These are phyloP conservation scores for Cantharis rufa DNA, from an alignment of 2,888 invertebrate genomes.

Conservation along the genomic window DNA sequence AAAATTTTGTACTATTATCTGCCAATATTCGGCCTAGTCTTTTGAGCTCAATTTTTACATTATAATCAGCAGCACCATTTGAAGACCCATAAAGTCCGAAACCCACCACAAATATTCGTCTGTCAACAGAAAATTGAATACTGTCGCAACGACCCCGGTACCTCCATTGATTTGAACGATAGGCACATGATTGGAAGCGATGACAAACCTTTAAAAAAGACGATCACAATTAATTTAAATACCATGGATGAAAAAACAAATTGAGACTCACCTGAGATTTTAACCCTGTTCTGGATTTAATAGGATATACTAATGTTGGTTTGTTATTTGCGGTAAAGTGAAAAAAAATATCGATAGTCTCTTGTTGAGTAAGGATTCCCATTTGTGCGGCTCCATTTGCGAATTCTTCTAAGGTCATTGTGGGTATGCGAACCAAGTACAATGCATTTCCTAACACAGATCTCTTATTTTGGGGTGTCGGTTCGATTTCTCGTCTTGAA, in stretches of 20 bases:
- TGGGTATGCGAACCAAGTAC: conserved; percentile 88
- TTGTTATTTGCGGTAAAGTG: conserved; percentile 91
- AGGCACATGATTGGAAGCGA: conserved; percentile 94
- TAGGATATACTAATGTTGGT: conserved; percentile 80
- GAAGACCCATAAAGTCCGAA: conserved; percentile 96
- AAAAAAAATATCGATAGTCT: conserved; percentile 93
- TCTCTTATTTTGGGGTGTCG: conserved; percentile 78
- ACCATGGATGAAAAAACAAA: neutral
- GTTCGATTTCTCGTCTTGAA: conserved; percentile 77
- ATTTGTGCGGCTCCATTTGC: conserved; percentile 94
- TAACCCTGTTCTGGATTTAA: conserved; percentile 81
- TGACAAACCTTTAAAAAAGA: conserved; percentile 76
- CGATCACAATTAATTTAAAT: neutral
- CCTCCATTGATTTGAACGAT: conserved; percentile 96
- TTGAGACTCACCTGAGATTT: conserved; percentile 75
- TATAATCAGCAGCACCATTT: conserved; percentile 93
- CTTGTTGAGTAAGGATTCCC: conserved; percentile 87
- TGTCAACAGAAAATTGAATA: conserved; percentile 95
- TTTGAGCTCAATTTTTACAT: conserved; percentile 92
- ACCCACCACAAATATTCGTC: conserved; percentile 93
- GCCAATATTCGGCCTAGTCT: conserved; percentile 85
- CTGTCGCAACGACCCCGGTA: conserved; percentile 95
- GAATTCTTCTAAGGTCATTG: conserved; percentile 92
- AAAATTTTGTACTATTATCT: conserved; percentile 91
- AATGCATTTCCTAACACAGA: conserved; percentile 77